Evolutionary conservation across 2,888 invertebrate genomes (phyloP).

Genomic region (Synergus laeviventris): DNA sequence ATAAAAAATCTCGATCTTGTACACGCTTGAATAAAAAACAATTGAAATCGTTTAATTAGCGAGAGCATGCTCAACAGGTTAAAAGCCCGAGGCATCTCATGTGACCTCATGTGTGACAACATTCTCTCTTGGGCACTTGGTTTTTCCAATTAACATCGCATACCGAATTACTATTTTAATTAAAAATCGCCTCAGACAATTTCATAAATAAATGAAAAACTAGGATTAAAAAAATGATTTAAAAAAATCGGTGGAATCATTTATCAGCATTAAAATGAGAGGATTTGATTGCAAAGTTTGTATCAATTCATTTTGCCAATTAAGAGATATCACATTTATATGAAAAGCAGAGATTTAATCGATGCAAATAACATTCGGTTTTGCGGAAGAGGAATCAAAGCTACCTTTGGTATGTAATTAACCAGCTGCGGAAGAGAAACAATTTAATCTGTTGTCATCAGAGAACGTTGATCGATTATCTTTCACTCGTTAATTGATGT

Average conservation of each 20-base stretch:
- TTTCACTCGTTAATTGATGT: conserved; percentile 15
- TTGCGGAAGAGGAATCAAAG: background rate
- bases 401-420: background rate
- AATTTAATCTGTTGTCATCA: conserved; percentile 16
- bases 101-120: background rate
- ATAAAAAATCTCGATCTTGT: background rate
- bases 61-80: conserved; percentile 55
- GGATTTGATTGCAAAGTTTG: background rate
- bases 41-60: conserved; percentile 15
- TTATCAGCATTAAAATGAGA: background rate
- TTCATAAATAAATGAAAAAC: background rate
- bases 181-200: background rate
- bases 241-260: background rate
- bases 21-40: background rate
- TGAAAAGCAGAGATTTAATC: background rate
- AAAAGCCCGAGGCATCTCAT: conserved; percentile 47
- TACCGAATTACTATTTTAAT: background rate
- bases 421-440: conserved; percentile 4
- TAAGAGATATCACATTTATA: background rate
- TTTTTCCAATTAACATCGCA: conserved; percentile 4
- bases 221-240: background rate
- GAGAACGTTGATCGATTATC: conserved; percentile 21
- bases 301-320: background rate
- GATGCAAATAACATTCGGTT: background rate
- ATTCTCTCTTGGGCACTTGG: background rate